A percentile compares a stretch with the other conserved stretches of the same genome.
Conservation (phyloP, 2,113 vertebrate species). For the Dipodomys stephensi region DNA sequence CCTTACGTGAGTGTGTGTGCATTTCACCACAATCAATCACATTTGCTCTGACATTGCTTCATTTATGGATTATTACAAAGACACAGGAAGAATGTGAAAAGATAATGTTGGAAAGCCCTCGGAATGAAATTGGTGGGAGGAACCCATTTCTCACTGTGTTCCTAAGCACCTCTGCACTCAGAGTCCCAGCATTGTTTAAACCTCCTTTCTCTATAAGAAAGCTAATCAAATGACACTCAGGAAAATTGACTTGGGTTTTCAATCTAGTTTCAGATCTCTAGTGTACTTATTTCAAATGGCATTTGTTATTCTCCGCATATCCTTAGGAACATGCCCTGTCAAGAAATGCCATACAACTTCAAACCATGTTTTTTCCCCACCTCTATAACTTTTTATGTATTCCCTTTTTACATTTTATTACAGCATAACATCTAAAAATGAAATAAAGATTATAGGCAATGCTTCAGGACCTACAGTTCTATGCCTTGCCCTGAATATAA, state of each 20-base stretch:
- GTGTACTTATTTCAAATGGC: conserved; percentile 88
- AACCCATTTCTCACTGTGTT: conserved; percentile 86
- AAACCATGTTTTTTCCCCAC: conserved; percentile 87
- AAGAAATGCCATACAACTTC: conserved; percentile 87
- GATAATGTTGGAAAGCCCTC: conserved; percentile 85
- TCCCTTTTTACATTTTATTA: conserved; percentile 91
- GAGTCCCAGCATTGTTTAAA: conserved; percentile 87
- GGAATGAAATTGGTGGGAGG: conserved; percentile 86
- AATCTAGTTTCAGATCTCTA: conserved; percentile 88
- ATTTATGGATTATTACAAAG: conserved; percentile 88
- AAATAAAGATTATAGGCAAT: conserved; percentile 91
- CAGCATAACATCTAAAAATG: conserved; percentile 89
- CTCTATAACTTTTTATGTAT: conserved; percentile 90
- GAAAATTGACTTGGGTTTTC: conserved; percentile 89
- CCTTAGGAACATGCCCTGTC: conserved; percentile 87
- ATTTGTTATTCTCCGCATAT: conserved; percentile 89
- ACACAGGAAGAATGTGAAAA: conserved; percentile 85
- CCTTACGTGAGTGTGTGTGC: conserved; percentile 67
- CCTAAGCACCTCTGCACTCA: conserved; percentile 81
- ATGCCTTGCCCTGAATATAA: conserved; percentile 87
- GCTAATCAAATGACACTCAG: conserved; percentile 89
- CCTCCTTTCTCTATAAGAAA: conserved; percentile 86
- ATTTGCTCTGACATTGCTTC: conserved; percentile 85
- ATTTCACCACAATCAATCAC: conserved; percentile 85
- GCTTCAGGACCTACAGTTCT: conserved; percentile 86